Percentiles rank a stretch among this genome's conserved stretches.
Evolutionary conservation across 2,888 invertebrate species (phyloP).

Genomic region (Sisyra nigra): DNA sequence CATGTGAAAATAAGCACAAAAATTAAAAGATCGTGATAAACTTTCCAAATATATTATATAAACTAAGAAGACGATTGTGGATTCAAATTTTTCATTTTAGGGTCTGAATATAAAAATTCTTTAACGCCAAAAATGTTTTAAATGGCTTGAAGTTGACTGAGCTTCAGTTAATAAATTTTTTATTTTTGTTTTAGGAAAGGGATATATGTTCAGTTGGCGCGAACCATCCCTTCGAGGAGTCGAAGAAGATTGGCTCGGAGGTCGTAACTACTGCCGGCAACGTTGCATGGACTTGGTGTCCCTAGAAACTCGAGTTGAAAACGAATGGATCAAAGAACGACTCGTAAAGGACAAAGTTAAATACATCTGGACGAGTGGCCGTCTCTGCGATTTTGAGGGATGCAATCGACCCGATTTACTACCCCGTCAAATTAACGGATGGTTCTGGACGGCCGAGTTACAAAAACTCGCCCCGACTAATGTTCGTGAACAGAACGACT

Average conservation of each 20-base stretch:
- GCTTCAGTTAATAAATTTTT: neutral
- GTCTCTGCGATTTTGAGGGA: slow-evolving; percentile 79
- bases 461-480: slow-evolving; percentile 73
- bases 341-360: slow-evolving; percentile 67
- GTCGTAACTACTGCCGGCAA: slow-evolving; percentile 71
- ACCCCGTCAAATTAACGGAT: slow-evolving; percentile 66
- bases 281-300: slow-evolving; percentile 84
- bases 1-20: no score
- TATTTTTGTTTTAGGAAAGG: slow-evolving; percentile 34
- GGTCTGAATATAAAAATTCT: neutral
- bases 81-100: no score
- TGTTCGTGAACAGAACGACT: slow-evolving; percentile 70
- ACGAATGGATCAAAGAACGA: slow-evolving; percentile 71
- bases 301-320: slow-evolving; percentile 70
- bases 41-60: no score
- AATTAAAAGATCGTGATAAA: no score
- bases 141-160: neutral
- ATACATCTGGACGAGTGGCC: slow-evolving; percentile 85
- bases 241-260: slow-evolving; percentile 72
- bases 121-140: neutral
- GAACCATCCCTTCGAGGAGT: slow-evolving; percentile 56
- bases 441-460: slow-evolving; percentile 85
- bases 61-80: no score
- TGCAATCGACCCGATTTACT: slow-evolving; percentile 74
- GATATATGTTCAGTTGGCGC: slow-evolving; percentile 80